Conservation (phyloP, 2,113 vertebrate genomes). For the Redunca redunca region DNA sequence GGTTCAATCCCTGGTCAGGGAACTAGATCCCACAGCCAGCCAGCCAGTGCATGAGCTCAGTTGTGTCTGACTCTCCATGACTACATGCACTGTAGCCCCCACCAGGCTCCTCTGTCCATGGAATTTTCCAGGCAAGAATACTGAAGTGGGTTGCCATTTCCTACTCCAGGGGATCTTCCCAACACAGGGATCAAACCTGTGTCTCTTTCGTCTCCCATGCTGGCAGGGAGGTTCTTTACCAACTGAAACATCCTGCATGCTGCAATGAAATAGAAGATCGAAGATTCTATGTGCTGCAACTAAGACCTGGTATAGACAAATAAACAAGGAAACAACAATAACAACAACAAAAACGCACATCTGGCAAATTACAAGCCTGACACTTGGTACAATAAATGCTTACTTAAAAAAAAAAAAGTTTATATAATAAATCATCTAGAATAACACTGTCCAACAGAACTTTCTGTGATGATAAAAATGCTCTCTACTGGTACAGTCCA, state of each 20-base stretch:
- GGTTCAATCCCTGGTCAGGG: neutral
- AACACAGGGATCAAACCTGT: neutral
- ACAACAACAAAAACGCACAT: neutral
- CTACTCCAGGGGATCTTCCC: neutral
- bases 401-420: neutral
- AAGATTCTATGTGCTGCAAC: neutral
- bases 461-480: neutral
- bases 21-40: neutral
- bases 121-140: neutral
- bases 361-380: neutral
- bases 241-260: neutral
- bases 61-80: neutral
- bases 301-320: neutral
- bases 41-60: neutral
- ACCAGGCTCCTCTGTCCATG: neutral
- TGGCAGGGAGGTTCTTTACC: neutral
- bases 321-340: neutral
- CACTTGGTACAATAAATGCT: neutral
- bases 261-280: neutral
- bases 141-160: neutral
- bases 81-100: neutral
- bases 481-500: neutral
- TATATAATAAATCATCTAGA: neutral
- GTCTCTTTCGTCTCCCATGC: neutral
- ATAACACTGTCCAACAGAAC: neutral